These are phyloP conservation scores for Rattus norvegicus DNA, from an alignment of 2,113 vertebrate genomes.

Conservation along the genomic window DNA sequence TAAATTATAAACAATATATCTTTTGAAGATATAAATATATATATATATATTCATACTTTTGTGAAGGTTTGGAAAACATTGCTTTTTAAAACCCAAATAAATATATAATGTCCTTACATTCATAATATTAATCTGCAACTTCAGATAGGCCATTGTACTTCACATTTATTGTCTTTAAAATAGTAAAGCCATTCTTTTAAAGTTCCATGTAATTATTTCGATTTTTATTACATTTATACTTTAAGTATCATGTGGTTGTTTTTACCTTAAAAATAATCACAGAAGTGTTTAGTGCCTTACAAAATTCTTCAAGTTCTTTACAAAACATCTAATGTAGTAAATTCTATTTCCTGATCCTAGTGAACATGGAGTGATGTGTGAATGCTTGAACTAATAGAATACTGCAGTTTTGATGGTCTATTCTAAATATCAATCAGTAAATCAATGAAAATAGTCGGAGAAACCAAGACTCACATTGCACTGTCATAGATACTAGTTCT, in stretches of 20 bases:
- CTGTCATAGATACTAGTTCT: background rate
- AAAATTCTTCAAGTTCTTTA: background rate
- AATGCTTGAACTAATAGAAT: background rate
- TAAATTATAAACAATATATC: background rate
- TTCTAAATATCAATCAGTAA: background rate
- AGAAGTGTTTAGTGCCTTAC: background rate
- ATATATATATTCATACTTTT: background rate
- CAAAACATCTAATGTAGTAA: background rate
- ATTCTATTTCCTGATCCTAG: background rate
- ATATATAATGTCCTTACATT: background rate
- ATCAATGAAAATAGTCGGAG: background rate
- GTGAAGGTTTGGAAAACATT: background rate
- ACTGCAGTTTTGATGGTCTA: background rate
- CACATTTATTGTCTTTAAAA: background rate
- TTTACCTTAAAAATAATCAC: background rate
- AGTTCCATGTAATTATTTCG: background rate
- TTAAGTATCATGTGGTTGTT: background rate
- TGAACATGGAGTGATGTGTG: background rate
- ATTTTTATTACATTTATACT: background rate
- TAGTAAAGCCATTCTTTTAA: background rate
- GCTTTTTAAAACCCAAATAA: background rate
- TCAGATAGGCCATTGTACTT: background rate
- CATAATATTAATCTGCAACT: background rate
- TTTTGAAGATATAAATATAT: background rate
- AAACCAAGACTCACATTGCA: background rate